Percentiles rank a stretch among this genome's conserved stretches.
These are phyloP conservation scores for Acrobasis consociella DNA, from an alignment of 2,888 invertebrate species.

Conservation along the genomic window DNA sequence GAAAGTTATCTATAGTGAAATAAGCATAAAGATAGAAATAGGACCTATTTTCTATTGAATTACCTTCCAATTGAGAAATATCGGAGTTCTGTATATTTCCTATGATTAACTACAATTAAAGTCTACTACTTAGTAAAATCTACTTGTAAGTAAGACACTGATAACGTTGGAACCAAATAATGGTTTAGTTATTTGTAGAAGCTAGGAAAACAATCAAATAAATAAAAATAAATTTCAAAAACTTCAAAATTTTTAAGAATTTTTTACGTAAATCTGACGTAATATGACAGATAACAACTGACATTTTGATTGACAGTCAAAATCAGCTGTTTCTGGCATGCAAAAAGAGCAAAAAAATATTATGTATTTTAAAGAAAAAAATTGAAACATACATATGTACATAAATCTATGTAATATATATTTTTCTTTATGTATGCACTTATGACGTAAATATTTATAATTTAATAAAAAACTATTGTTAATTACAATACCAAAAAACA, in stretches of 20 bases:
- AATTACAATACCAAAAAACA: too few species aligned
- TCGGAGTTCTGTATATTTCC: background rate
- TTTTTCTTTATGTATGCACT: too few species aligned
- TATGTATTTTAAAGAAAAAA: too few species aligned
- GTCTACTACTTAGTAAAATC: background rate
- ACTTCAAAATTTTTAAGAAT: slow-evolving; percentile 30
- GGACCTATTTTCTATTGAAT: background rate
- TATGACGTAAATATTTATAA: too few species aligned
- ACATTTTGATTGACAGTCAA: slow-evolving; percentile 25
- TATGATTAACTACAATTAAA: background rate
- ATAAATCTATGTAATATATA: too few species aligned
- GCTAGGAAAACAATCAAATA: slow-evolving; percentile 25
- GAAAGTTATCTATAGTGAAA: background rate
- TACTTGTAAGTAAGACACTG: background rate
- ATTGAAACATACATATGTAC: too few species aligned
- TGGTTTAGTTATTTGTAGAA: background rate
- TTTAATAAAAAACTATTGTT: too few species aligned
- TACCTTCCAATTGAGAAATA: slow-evolving; percentile 19
- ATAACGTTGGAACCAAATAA: background rate
- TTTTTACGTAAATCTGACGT: slow-evolving; percentile 16
- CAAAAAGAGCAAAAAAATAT: too few species aligned
- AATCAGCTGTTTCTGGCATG: slow-evolving; percentile 40
- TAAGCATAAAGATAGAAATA: slow-evolving; percentile 3
- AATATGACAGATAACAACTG: background rate
- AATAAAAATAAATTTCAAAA: slow-evolving; percentile 29